Percentiles rank a stretch among this genome's conserved stretches.
Evolutionary conservation across 2,888 invertebrate species (phyloP).

Genomic region (Temnothorax unifasciatus): DNA sequence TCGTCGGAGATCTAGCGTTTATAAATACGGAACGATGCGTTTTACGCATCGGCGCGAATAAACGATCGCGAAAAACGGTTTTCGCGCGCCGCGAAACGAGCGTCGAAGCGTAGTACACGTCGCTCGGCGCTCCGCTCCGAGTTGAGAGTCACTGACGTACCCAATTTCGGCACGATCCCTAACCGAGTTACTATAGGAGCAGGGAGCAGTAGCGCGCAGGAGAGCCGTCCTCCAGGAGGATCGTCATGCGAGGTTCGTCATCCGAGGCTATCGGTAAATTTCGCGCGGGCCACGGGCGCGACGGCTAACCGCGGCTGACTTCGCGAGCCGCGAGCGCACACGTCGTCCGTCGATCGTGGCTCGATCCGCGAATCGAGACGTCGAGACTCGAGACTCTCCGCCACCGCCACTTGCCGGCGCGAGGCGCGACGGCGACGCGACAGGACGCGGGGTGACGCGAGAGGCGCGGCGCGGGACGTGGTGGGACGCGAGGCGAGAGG

Average conservation of each 20-base stretch:
- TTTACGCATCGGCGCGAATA: background rate
- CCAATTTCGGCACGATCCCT: conserved; percentile 60
- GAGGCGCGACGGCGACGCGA: background rate
- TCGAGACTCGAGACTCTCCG: conserved; percentile 17
- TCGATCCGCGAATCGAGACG: conserved; percentile 38
- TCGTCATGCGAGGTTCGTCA: conserved; percentile 55
- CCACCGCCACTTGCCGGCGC: conserved; percentile 26
- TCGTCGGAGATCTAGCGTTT: background rate
- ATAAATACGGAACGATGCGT: background rate
- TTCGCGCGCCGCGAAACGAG: background rate
- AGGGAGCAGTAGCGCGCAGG: conserved; percentile 67
- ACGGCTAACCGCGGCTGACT: conserved; percentile 3
- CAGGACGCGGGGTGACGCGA: background rate
- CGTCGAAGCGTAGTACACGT: no score
- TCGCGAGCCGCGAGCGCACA: background rate
- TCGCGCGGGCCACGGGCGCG: background rate
- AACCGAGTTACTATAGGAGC: conserved; percentile 72
- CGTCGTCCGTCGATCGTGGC: conserved; percentile 12
- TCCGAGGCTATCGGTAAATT: conserved; percentile 63
- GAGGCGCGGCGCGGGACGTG: background rate
- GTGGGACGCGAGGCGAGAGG: background rate
- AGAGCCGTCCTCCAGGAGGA: conserved; percentile 49
- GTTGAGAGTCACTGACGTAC: conserved; percentile 60
- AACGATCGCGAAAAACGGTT: background rate
- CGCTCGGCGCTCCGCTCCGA: background rate